Evolutionary conservation across 1,140 invertebrate genomes (phyloP).

Genomic region (Ditylenchus dipsaci): DNA sequence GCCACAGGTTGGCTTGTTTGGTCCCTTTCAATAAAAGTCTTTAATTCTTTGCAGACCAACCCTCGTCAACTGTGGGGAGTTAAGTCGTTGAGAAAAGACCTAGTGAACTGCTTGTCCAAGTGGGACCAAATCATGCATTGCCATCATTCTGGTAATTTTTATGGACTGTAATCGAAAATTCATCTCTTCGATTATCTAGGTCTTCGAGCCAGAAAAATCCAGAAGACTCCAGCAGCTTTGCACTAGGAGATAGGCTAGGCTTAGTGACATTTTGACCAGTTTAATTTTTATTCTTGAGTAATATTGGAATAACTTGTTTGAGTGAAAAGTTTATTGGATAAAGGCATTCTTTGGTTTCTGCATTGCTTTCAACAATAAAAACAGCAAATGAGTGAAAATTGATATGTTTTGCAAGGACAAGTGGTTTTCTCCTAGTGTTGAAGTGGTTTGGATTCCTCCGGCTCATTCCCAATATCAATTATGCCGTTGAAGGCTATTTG

Average conservation of each 20-base stretch:
- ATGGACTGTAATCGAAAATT: too few relatives aligned
- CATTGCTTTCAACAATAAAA: too few relatives aligned
- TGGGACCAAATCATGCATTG: slow-evolving; percentile 57
- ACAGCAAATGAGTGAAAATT: too few relatives aligned
- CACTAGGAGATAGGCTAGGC: background rate
- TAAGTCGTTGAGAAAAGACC: slow-evolving; percentile 55
- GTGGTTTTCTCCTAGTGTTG: background rate
- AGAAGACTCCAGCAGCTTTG: slow-evolving; percentile 4
- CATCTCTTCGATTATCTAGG: background rate
- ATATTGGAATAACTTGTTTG: too few relatives aligned
- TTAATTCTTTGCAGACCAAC: slow-evolving; percentile 29
- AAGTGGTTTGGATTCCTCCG: background rate
- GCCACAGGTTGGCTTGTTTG: slow-evolving; percentile 44
- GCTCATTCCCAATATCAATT: background rate
- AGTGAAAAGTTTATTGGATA: too few relatives aligned
- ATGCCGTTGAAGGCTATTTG: slow-evolving; percentile 30
- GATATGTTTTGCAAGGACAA: too few relatives aligned
- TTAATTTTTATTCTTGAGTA: too few relatives aligned
- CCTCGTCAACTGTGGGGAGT: slow-evolving; percentile 53
- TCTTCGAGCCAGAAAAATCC: slow-evolving; percentile 53
- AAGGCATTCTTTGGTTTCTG: too few relatives aligned
- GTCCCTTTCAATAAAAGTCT: background rate
- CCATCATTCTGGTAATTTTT: slow-evolving; percentile 44
- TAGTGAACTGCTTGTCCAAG: slow-evolving; percentile 56
- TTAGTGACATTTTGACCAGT: too few relatives aligned